phyloP scores from a whole-genome alignment of 2,888 invertebrate genomes.

The Harmothoe impar region DNA sequence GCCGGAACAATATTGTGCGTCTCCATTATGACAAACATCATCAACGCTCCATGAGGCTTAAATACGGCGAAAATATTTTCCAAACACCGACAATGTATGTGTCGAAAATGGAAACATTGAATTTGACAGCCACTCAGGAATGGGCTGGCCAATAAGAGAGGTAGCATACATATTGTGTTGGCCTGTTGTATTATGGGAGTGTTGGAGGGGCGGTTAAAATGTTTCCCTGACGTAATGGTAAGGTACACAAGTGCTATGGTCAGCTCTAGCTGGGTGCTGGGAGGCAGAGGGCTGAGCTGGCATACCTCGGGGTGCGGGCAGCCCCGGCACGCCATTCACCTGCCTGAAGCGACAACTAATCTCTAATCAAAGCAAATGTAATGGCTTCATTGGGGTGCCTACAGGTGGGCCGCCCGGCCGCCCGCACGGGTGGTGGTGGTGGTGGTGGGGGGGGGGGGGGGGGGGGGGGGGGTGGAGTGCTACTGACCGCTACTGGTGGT shows the following conservation, averaged over 20 bases:
- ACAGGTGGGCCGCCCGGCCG: not conserved
- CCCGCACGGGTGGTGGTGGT: not conserved
- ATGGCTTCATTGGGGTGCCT: slow-evolving; percentile 46
- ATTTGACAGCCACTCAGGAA: slow-evolving; percentile 48
- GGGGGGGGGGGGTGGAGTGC: not conserved
- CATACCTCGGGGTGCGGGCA: not conserved
- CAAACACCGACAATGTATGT: slow-evolving; percentile 36
- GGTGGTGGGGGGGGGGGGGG: not conserved
- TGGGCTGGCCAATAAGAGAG: not conserved
- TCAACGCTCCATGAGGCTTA: not conserved
- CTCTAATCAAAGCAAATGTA: slow-evolving; percentile 60
- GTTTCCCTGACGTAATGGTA: slow-evolving; percentile 33
- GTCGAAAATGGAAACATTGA: slow-evolving; percentile 54
- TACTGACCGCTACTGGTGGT: not conserved
- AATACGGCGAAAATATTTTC: slow-evolving; percentile 25
- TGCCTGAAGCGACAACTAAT: slow-evolving; percentile 3
- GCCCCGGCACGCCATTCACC: slow-evolving; percentile 9
- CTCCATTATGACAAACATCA: slow-evolving; percentile 19
- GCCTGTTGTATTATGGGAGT: slow-evolving; percentile 36
- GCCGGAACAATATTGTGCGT: slow-evolving; percentile 17
- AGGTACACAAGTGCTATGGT: not conserved
- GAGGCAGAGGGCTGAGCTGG: not conserved
- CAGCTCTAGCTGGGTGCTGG: not conserved
- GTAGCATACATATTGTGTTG: slow-evolving; percentile 41
- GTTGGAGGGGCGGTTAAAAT: slow-evolving; percentile 44